Evolutionary conservation across 2,797 vertebrate species (phyloP), one percentile per base, ranked within the genome.

Genomic region (Falco biarmicus): DNA sequence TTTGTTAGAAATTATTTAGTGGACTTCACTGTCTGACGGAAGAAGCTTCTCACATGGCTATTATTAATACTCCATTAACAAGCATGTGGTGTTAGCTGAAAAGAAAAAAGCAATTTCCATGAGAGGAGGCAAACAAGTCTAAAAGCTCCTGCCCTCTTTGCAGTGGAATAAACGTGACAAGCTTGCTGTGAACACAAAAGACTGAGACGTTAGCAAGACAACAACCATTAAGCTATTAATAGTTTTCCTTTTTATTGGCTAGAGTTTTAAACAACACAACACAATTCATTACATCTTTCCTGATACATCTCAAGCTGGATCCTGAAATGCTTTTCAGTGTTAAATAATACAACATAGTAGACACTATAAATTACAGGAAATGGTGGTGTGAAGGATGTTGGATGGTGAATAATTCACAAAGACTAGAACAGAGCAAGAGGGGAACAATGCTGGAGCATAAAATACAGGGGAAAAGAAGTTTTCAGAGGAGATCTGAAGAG

Each of bases 291-390:
- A 90, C 64, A 69, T 94, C 68, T 96, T 92, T 81, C 61, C 50
- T 69, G 69, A 56, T 73, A 63, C 71, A 57, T 96, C 84, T 89
- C 47, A 92, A 68, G 37, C 60, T 93, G 70, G 69, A 91, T 84
- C 70, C 63, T 82, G 71, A 89, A 89, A 88, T 90, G 47, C 57
- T 96, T 94, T 95, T 81, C 43, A 26, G 41, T 94, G 81, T 93
- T 97, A 94, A 96, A 96, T 96, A 96, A 96, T 92, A 94, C 64
- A 95, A 88, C 51, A 82, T 34, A 87, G 68, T 63, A 93, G 88
- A 93, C 53, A 73, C 73, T 87, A 95, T 95, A 87, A 96, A 91
- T 93, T 95, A 91, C 59, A 89, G 81, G 59, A 94, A 96, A 81
- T 69, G 50, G 74, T 89, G n/a, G 34, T 77, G 70, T 82, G 74